A percentile compares a stretch with the other conserved stretches of the same genome.
These are phyloP conservation scores for Epinotia ramella DNA, from an alignment of 2,888 invertebrate species.

Conservation along the genomic window DNA sequence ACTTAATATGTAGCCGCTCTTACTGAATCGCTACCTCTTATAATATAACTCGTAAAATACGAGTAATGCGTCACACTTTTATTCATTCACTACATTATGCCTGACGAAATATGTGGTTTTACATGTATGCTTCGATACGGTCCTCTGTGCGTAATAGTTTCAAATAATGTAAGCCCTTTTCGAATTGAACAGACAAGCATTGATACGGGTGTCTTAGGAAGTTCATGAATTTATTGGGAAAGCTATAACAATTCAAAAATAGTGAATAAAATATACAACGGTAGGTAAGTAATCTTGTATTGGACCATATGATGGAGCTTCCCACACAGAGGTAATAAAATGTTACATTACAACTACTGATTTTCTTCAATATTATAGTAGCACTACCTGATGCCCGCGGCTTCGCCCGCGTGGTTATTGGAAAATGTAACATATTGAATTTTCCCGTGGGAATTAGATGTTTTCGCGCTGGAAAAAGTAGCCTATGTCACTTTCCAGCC, in stretches of 20 bases:
- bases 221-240: constrained; percentile 32
- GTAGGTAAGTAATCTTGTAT: not conserved
- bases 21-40: constrained; percentile 8
- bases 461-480: too few species aligned
- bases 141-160: not conserved
- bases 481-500: too few species aligned
- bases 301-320: not conserved
- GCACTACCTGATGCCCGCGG: too few species aligned
- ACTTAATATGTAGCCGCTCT: too few species aligned
- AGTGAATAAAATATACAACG: not conserved
- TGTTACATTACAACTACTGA: too few species aligned
- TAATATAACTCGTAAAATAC: constrained; percentile 23
- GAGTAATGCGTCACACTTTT: not conserved
- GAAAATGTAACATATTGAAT: too few species aligned
- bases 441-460: too few species aligned
- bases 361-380: too few species aligned
- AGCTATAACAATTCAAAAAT: constrained; percentile 9
- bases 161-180: constrained; percentile 7
- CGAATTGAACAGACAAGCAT: not conserved
- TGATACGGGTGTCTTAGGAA: constrained; percentile 26
- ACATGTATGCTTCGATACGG: not conserved
- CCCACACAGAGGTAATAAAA: too few species aligned
- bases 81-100: constrained; percentile 6
- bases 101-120: constrained; percentile 27
- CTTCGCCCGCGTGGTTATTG: too few species aligned